phyloP scores from a whole-genome alignment of 2,888 invertebrate genomes.

The Psylliodes chrysocephalus region DNA sequence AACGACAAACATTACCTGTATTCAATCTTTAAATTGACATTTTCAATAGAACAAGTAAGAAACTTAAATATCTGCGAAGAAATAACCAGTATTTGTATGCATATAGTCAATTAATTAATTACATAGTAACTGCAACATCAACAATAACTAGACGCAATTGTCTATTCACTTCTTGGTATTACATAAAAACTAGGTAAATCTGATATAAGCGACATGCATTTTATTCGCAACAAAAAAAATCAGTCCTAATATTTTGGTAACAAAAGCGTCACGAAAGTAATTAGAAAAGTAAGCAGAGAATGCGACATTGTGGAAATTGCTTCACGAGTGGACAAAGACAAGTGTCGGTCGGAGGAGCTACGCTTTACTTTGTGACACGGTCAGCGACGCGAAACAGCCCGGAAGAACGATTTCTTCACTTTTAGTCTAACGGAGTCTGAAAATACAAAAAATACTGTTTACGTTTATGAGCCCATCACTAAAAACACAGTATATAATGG shows the following conservation, averaged over 20 bases:
- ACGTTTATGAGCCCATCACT: neutral
- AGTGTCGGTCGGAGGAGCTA: conserved; percentile 51
- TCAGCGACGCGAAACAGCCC: conserved; percentile 56
- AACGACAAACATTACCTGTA: too few species aligned
- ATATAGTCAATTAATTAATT: too few species aligned
- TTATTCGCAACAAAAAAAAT: neutral
- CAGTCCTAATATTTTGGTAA: neutral
- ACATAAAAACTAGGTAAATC: neutral
- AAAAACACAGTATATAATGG: too few species aligned
- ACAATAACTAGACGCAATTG: too few species aligned
- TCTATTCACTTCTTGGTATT: too few species aligned
- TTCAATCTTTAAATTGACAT: too few species aligned
- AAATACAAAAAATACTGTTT: conserved; percentile 1
- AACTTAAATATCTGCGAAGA: too few species aligned
- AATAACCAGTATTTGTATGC: too few species aligned
- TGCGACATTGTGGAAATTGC: conserved; percentile 49
- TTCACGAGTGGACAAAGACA: conserved; percentile 52
- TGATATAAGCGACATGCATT: neutral
- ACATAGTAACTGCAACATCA: too few species aligned
- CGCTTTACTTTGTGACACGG: conserved; percentile 51
- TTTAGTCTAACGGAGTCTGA: conserved; percentile 23
- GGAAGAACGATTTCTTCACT: conserved; percentile 56
- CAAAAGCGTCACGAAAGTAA: neutral
- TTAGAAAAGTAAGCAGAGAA: conserved; percentile 31
- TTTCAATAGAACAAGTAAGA: too few species aligned